These are phyloP conservation scores for Villa cingulata DNA, from an alignment of 2,888 invertebrate species.

Conservation along the genomic window DNA sequence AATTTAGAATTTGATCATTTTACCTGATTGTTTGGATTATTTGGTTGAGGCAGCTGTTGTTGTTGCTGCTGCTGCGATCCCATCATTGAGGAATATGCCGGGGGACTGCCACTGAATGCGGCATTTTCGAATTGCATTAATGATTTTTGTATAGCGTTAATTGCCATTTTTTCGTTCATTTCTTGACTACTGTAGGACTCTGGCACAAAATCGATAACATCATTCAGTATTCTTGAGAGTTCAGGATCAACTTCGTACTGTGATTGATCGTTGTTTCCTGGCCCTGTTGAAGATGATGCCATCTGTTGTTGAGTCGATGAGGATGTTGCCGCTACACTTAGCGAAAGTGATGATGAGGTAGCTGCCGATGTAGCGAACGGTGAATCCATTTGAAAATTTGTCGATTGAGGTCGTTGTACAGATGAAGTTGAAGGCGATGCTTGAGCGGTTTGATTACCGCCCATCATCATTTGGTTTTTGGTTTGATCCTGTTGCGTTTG, in stretches of 20 bases:
- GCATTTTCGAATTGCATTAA: constrained; percentile 73
- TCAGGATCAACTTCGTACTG: constrained; percentile 45
- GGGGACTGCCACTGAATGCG: constrained; percentile 23
- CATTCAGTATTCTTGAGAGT: constrained; percentile 72
- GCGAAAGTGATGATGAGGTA: constrained; percentile 25
- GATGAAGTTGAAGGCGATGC: constrained; percentile 18
- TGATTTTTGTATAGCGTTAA: constrained; percentile 79
- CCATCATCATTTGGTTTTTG: constrained; percentile 19
- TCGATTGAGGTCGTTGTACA: constrained; percentile 19
- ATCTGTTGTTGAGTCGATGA: constrained; percentile 10
- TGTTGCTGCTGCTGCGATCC: constrained; percentile 20
- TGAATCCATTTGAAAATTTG: constrained; percentile 14
- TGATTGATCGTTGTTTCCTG: constrained; percentile 18
- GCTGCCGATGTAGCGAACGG: constrained; percentile 26
- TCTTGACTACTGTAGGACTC: constrained; percentile 36
- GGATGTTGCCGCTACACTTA: constrained; percentile 11
- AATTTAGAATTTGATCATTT: too few relatives aligned
- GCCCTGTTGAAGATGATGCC: constrained; percentile 9
- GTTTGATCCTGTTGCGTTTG: constrained; percentile 21
- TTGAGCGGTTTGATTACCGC: constrained; percentile 9
- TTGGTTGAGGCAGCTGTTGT: constrained; percentile 17
- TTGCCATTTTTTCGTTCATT: constrained; percentile 61
- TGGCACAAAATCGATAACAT: constrained; percentile 68
- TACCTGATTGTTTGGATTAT: constrained; percentile 11
- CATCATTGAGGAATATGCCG: constrained; percentile 25